Conservation (phyloP, 2,113 vertebrate species). For the Leucopternis melanops region DNA sequence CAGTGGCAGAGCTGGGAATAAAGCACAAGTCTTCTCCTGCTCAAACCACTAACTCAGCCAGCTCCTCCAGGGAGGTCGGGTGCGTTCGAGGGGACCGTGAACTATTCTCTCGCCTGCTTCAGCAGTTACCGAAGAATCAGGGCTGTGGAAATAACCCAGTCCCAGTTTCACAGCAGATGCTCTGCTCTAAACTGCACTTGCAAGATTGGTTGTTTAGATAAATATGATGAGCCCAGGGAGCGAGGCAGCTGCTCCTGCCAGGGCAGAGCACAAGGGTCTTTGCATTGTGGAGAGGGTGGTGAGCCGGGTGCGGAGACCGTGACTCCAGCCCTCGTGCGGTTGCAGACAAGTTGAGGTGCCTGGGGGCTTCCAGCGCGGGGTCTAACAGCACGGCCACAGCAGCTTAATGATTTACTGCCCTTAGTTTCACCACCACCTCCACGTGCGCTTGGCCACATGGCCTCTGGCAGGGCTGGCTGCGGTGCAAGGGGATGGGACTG, state of each 20-base stretch:
- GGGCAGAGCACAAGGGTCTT: neutral
- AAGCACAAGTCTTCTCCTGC: constrained; percentile 11
- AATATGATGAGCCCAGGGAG: neutral
- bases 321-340: neutral
- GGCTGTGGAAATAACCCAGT: neutral
- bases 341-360: neutral
- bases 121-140: neutral
- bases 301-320: neutral
- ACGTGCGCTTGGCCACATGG: rapidly evolving
- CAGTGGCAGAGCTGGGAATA: neutral
- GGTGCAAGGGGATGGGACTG: neutral
- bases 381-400: neutral
- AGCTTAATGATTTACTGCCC: neutral
- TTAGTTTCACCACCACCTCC: neutral
- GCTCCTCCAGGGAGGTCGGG: neutral
- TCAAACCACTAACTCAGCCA: neutral
- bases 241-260: neutral
- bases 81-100: neutral
- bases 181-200: neutral
- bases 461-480: neutral
- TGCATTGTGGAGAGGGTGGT: rapidly evolving
- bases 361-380: neutral
- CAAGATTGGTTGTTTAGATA: neutral
- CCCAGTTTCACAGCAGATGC: neutral
- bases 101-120: neutral